Base-by-base conservation (phyloP, 2,113 vertebrate genomes). In the Paralichthys olivaceus region DNA sequence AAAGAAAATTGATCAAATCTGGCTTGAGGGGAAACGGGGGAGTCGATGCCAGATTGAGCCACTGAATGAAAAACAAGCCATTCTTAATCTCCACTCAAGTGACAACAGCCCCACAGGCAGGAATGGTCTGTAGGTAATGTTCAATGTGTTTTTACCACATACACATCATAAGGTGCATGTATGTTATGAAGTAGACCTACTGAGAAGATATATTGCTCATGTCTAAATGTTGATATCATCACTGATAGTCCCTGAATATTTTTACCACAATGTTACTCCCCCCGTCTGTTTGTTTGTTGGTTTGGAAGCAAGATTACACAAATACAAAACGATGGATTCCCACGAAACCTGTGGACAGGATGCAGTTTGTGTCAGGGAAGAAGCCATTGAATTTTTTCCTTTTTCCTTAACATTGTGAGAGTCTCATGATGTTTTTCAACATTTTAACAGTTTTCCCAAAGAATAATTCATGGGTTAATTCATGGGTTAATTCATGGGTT, bases 1-100 rank as follows among this genome's bases (percentile, higher is more conserved):
- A 89, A 77, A 45, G 28, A 65, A 69, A 79, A 80, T 45, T 9
- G 40, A 90, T 91, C 69, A 63, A 60, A 68, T 86, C 34, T 78
- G 77, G 58, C 71, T 84, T 62, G 51, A 82, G 78, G 75, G 79
- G 60, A 77, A 83, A 79, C n/a, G 12, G 1, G 1, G 58, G 59
- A 32, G 37, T 34, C n/a, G 47, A 28, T 80, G 60, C 45, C 56
- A 61, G 15, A 64, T 40, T 80, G 32, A 75, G 45, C 25, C 29
- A n/a, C 15, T 62, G 72, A 81, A 77, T 72, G 11, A 74, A 66
- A 71, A 82, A 76, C 17, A 47, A 71, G 69, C 40, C 43, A 34
- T 72, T 84, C 62, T 83, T 61, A 70, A 82, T 71, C 40, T 78
- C 63, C 29, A 54, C 69, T 64, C 49, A n/a, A 29, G 65, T 62